Conservation (phyloP, 2,797 vertebrate genomes). For the Enteromius fasciolatus region DNA sequence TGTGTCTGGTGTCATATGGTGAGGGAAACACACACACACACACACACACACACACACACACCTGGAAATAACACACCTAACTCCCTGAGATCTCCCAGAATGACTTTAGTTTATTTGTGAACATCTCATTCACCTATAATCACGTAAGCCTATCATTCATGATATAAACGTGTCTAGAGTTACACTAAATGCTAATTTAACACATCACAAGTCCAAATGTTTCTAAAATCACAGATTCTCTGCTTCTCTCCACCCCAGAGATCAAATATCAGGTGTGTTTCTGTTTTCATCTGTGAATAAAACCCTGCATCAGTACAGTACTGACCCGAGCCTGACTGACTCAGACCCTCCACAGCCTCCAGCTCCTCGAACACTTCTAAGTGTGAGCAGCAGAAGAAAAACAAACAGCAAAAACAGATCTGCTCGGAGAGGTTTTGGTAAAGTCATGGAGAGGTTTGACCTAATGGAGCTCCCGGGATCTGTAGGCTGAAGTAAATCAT, state of each 20-base stretch:
- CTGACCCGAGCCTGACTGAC: background rate
- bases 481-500: background rate
- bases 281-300: background rate
- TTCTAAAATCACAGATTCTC: background rate
- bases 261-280: background rate
- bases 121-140: background rate
- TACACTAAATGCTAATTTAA: background rate
- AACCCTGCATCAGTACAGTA: background rate
- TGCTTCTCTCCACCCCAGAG: background rate
- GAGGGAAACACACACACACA: conserved; percentile 1
- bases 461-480: conserved; percentile 4
- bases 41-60: background rate
- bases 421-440: background rate
- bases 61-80: too few relatives aligned
- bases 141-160: too few relatives aligned
- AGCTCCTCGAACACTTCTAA: background rate
- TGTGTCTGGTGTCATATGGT: conserved; percentile 5
- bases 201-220: background rate
- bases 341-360: background rate
- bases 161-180: background rate
- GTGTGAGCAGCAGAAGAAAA: background rate
- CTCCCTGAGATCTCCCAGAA: too few relatives aligned
- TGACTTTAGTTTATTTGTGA: background rate
- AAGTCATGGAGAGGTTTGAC: background rate
- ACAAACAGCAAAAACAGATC: background rate